Conservation (phyloP, 2,113 vertebrate genomes). For the Silurus meridionalis region DNA sequence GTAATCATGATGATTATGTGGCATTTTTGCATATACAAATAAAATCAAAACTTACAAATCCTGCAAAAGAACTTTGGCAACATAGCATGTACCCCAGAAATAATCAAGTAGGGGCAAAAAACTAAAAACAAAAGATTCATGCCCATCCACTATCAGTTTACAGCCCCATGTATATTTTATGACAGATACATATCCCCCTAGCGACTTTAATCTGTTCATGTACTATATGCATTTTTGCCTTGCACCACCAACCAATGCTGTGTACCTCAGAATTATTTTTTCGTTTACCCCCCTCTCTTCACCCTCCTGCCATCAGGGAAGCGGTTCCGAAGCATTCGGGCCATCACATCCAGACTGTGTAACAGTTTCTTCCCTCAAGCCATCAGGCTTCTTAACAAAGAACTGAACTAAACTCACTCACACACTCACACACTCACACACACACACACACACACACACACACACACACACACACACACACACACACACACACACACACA, state of each 20-base stretch:
- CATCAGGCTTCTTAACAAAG: too few species aligned
- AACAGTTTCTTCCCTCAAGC: too few species aligned
- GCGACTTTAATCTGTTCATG: neutral
- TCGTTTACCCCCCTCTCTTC: too few species aligned
- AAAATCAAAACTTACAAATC: conserved; percentile 44
- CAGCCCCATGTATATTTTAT: neutral
- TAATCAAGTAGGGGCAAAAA: conserved; percentile 16
- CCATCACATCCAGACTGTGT: too few species aligned
- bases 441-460: too few species aligned
- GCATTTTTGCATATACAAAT: conserved; percentile 57
- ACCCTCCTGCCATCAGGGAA: too few species aligned
- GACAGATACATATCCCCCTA: neutral
- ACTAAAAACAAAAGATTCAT: conserved; percentile 17
- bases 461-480: too few species aligned
- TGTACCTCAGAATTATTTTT: neutral
- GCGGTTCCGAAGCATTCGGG: too few species aligned
- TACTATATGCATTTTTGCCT: conserved; percentile 27
- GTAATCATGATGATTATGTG: conserved; percentile 52
- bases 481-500: too few species aligned
- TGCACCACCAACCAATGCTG: neutral
- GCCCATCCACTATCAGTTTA: conserved; percentile 31
- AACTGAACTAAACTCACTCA: too few species aligned
- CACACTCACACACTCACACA: too few species aligned
- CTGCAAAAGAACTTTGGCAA: conserved; percentile 68
- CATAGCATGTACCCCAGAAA: conserved; percentile 57